Evolutionary conservation across 2,888 invertebrate species (phyloP).

Genomic region (Frankliniella intonsa): DNA sequence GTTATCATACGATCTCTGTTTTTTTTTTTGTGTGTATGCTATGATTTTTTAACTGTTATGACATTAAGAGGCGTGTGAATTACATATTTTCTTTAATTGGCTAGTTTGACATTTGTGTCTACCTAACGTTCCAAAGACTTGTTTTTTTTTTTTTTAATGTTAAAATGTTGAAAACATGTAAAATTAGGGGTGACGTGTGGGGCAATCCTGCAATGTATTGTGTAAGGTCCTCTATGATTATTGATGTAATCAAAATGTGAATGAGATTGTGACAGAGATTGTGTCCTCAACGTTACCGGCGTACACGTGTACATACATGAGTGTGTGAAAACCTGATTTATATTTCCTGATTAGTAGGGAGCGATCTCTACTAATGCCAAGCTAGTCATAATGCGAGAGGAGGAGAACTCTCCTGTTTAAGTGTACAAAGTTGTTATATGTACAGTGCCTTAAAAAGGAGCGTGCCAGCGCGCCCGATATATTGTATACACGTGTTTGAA

Average conservation of each 20-base stretch:
- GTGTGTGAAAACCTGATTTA: neutral
- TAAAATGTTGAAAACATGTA: neutral
- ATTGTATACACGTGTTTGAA: conserved; percentile 15
- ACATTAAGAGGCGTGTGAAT: conserved; percentile 9
- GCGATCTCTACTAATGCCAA: neutral
- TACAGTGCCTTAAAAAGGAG: conserved; percentile 1
- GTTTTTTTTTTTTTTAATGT: conserved; percentile 12
- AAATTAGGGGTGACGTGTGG: neutral
- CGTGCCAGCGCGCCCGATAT: neutral
- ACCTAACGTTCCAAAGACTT: conserved; percentile 2
- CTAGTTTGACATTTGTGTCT: neutral
- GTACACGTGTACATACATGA: neutral
- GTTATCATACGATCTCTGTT: conserved; percentile 13
- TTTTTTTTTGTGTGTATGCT: no score
- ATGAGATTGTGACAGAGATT: neutral
- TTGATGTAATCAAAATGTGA: neutral
- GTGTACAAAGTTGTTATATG: conserved; percentile 14
- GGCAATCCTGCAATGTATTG: neutral
- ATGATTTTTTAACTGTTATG: neutral
- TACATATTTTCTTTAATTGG: neutral
- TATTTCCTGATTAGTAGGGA: neutral
- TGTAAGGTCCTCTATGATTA: neutral
- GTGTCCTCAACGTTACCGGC: neutral
- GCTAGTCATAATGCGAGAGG: conserved; percentile 6
- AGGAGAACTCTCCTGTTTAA: neutral